A percentile compares a stretch with the other conserved stretches of the same genome.
These are phyloP conservation scores for Elymnias hypermnestra DNA, from an alignment of 1,140 invertebrate genomes.

Conservation along the genomic window DNA sequence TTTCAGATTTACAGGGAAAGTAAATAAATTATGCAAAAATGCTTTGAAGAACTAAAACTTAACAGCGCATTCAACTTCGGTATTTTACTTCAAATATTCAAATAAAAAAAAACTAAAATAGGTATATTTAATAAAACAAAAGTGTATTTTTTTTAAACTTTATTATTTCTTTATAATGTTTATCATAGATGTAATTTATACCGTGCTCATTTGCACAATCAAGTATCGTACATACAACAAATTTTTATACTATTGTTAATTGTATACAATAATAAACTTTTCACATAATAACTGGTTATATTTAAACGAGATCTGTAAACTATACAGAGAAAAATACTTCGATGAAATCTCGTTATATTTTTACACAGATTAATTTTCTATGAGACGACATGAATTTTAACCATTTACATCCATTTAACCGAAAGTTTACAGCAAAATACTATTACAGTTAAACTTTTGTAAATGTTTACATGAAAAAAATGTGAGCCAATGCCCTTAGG, in stretches of 20 bases:
- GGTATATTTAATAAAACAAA: no score
- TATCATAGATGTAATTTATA: conserved; percentile 71
- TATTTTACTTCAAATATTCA: no score
- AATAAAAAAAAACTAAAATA: no score
- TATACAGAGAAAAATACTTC: conserved; percentile 46
- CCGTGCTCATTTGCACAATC: conserved; percentile 43
- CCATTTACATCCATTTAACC: background rate
- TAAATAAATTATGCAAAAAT: no score
- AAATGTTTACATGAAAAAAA: background rate
- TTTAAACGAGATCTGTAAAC: conserved; percentile 52
- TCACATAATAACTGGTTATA: conserved; percentile 69
- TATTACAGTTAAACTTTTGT: background rate
- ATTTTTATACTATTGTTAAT: conserved; percentile 64
- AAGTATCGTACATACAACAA: conserved; percentile 68
- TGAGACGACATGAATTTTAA: conserved; percentile 30
- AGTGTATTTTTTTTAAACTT: conserved; percentile 54
- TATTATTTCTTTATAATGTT: conserved; percentile 72
- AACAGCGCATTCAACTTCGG: no score
- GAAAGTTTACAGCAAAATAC: background rate
- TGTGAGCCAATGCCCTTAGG: conserved; percentile 11
- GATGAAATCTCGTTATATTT: conserved; percentile 30
- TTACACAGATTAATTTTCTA: conserved; percentile 31
- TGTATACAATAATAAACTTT: conserved; percentile 73
- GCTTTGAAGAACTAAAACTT: no score
- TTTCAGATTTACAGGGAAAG: no score